Percentiles rank a stretch among this genome's conserved stretches.
These are phyloP conservation scores for Hoplodrina blanda DNA, from an alignment of 2,888 invertebrate genomes.

Conservation along the genomic window DNA sequence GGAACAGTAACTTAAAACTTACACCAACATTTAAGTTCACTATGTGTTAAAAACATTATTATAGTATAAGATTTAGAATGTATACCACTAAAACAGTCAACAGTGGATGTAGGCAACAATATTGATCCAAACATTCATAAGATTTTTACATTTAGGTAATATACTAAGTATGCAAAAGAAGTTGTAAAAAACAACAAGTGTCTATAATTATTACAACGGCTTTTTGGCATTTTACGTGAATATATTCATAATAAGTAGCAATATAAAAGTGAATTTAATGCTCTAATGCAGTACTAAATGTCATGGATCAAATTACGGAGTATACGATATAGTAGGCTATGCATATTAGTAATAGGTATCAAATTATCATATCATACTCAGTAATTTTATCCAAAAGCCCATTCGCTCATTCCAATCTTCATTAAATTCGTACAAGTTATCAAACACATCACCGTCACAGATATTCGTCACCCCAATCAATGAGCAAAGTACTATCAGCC, in stretches of 20 bases:
- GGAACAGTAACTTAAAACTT: slow-evolving; percentile 27
- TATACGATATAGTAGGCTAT: slow-evolving; percentile 6
- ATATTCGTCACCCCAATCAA: slow-evolving; percentile 44
- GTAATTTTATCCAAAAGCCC: slow-evolving; percentile 32
- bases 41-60: slow-evolving; percentile 40
- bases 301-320: slow-evolving; percentile 49
- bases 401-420: slow-evolving; percentile 18
- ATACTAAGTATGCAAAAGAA: slow-evolving; percentile 58
- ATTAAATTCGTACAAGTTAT: slow-evolving; percentile 58
- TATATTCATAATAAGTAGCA: slow-evolving; percentile 56
- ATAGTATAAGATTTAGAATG: slow-evolving; percentile 48
- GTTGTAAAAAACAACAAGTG: slow-evolving; percentile 54
- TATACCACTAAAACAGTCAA: slow-evolving; percentile 58
- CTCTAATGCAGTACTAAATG: slow-evolving; percentile 39
- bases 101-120: slow-evolving; percentile 61
- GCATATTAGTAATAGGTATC: slow-evolving; percentile 11
- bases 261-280: slow-evolving; percentile 57
- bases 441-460: slow-evolving; percentile 33
- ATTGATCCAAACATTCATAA: slow-evolving; percentile 67
- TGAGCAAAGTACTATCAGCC: slow-evolving; percentile 79
- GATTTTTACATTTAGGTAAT: slow-evolving; percentile 53
- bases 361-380: slow-evolving; percentile 29
- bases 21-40: slow-evolving; percentile 22
- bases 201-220: slow-evolving; percentile 48
- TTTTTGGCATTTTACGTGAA: slow-evolving; percentile 62